Base-by-base conservation (phyloP, 2,888 invertebrate species). In the Dasysyrphus albostriatus region DNA sequence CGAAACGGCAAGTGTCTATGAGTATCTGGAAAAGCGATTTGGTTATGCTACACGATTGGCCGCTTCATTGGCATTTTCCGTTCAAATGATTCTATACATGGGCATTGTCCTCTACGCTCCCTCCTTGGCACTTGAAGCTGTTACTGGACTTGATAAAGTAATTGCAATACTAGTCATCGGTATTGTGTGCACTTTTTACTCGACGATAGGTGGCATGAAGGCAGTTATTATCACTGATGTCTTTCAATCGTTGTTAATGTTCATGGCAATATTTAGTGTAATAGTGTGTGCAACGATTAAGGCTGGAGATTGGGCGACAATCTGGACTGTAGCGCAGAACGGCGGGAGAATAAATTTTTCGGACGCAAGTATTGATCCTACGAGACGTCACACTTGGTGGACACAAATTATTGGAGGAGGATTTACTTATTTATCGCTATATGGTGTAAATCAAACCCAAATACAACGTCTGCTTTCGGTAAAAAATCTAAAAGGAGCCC, bases 41-140 rank as follows among this genome's bases (percentile, higher is more conserved):
- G 97, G 98, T 3, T 94, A 95, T 88, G 93, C 93, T 6, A 95
- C 97, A 34, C 94, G 98, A 89, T 92, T 96, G 88, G 93, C 95
- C 24, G 98, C 98, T 0, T 98, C 98, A 3, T 90, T 97, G 70
- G 96, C 96, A 0, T 98, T 98, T 91, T 96, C 97, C 73, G 90
- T 97, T 54, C 98, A 99, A 93, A 97, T 98, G 96, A 95, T 98
- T 89, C 93, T 98, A 24, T 97, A 97, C 89, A 97, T 97, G 94
- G 97, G 98, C 0, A 96, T 99, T 89, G 98, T 98, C 19, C 93
- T 99, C 9, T 99, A 97, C 92, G 98, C 98, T 0, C 98, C 99
- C 2, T 96, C 98, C 0, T 94, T 99, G 88, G 98, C 98, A 0
- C 92, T 99, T 24, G 96, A 97, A 92, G 95, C 98, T 2, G 96